These are phyloP conservation scores for Gryon sp. DNA, from an alignment of 1,140 invertebrate species.

Conservation along the genomic window DNA sequence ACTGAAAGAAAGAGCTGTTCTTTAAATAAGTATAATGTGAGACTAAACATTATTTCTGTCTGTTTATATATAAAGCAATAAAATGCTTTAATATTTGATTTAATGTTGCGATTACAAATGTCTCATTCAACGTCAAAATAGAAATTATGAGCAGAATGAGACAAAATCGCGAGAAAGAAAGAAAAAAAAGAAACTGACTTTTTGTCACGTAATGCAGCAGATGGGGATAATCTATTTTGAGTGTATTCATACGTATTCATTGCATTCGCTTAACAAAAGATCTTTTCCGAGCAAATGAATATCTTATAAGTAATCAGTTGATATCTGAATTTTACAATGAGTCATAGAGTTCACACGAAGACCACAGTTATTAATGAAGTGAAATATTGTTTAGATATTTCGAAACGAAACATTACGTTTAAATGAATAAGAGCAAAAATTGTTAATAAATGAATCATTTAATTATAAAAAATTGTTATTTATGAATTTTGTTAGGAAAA, in stretches of 20 bases:
- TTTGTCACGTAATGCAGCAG: background rate
- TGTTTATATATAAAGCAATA: too few species aligned
- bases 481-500: too few species aligned
- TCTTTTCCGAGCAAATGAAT: slow-evolving; percentile 29
- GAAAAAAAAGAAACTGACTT: background rate
- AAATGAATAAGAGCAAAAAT: background rate
- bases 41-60: too few species aligned
- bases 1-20: too few species aligned
- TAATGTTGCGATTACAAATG: too few species aligned
- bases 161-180: too few species aligned
- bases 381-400: slow-evolving; percentile 26
- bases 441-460: background rate
- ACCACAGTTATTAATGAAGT: slow-evolving; percentile 12
- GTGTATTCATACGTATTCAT: background rate
- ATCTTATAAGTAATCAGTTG: slow-evolving; percentile 50
- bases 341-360: slow-evolving; percentile 15
- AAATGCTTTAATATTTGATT: too few species aligned
- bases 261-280: slow-evolving; percentile 29
- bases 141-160: too few species aligned
- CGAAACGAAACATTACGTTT: too few species aligned
- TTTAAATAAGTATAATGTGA: too few species aligned
- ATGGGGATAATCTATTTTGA: background rate
- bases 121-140: too few species aligned
- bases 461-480: too few species aligned
- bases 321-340: slow-evolving; percentile 46